Percentiles rank a stretch among this genome's conserved stretches.
Conservation (phyloP, 2,797 vertebrate genomes). For the Naso thynnoides region DNA sequence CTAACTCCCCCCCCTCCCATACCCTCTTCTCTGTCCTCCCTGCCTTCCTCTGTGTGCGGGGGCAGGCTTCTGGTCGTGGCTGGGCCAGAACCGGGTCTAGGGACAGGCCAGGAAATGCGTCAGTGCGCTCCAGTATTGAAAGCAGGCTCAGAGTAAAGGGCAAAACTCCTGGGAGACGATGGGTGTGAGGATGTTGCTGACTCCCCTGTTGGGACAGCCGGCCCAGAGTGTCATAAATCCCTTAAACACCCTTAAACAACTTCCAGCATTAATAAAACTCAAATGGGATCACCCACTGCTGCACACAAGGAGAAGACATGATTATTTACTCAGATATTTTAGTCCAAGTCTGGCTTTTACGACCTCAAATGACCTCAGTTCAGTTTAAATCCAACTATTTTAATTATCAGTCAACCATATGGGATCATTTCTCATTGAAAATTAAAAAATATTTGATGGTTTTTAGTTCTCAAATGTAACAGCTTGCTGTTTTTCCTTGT, state of each 20-base stretch:
- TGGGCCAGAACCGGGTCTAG: conserved; percentile 67
- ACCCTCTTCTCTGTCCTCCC: conserved; percentile 64
- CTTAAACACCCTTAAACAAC: conserved; percentile 13
- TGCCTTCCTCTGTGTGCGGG: conserved; percentile 70
- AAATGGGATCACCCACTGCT: not conserved
- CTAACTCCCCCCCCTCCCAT: conserved; percentile 47
- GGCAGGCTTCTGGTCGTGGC: conserved; percentile 65
- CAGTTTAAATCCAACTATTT: not conserved
- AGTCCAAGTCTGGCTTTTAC: not conserved
- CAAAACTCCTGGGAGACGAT: conserved; percentile 36
- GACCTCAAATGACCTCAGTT: not conserved
- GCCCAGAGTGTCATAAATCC: conserved; percentile 48
- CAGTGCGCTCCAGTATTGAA: conserved; percentile 75
- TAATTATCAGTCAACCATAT: not conserved
- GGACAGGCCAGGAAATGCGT: conserved; percentile 80
- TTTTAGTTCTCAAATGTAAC: not conserved
- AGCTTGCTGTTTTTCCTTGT: not conserved
- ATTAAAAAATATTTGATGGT: not conserved
- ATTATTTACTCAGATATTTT: not conserved
- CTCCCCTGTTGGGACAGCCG: conserved; percentile 44
- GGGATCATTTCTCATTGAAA: not conserved
- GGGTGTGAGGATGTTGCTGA: conserved; percentile 57
- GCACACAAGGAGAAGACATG: not conserved
- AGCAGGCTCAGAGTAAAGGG: conserved; percentile 63
- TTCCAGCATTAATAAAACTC: conserved; percentile 21